Percentiles rank a stretch among this genome's conserved stretches.
These are phyloP conservation scores for Pangasius krempfi DNA, from an alignment of 2,797 vertebrate genomes.

Conservation along the genomic window DNA sequence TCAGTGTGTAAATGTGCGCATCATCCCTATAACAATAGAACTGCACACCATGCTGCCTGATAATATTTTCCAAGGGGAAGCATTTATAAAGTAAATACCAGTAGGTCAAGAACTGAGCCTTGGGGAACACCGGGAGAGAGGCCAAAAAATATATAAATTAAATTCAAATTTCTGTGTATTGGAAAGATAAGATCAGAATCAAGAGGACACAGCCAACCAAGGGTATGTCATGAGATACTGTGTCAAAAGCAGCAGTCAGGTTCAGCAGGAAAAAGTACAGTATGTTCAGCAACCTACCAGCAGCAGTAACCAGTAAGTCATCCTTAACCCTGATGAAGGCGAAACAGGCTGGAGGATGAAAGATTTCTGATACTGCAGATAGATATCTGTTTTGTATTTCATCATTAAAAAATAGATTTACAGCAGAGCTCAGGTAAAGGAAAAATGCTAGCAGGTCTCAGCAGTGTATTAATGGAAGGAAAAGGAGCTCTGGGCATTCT, in stretches of 20 bases:
- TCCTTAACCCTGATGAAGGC: neutral
- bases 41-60: neutral
- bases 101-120: neutral
- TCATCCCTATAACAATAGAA: neutral
- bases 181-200: neutral
- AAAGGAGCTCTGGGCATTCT: neutral
- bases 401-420: neutral
- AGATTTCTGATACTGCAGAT: neutral
- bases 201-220: neutral
- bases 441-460: neutral
- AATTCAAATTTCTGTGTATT: neutral
- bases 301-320: neutral
- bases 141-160: neutral
- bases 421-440: neutral
- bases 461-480: neutral
- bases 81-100: neutral
- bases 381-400: neutral
- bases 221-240: neutral
- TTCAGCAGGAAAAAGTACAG: neutral
- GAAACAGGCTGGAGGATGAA: neutral
- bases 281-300: neutral
- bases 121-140: neutral
- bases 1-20: neutral
- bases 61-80: neutral
- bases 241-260: neutral